Evolutionary conservation across 1,140 invertebrate species (phyloP).

Genomic region (Drosophila fuyamai): DNA sequence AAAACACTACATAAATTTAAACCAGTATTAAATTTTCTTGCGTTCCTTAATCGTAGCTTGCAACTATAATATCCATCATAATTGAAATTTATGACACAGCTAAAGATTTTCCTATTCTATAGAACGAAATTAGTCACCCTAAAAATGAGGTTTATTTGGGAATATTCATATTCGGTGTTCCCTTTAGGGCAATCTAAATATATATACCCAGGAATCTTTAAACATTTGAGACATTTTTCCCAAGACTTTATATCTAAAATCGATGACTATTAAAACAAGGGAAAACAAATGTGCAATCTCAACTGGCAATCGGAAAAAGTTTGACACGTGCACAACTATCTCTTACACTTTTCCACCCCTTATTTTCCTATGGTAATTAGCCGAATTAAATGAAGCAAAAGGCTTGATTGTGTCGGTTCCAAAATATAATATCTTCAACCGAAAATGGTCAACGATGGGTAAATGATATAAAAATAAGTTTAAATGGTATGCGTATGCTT

Average conservation of each 20-base stretch:
- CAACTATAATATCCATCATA: too few relatives aligned
- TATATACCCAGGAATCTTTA: too few relatives aligned
- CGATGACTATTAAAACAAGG: neutral
- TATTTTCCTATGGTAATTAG: constrained; percentile 54
- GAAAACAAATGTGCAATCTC: constrained; percentile 4
- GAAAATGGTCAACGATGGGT: neutral
- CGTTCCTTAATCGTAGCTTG: too few relatives aligned
- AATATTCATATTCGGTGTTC: too few relatives aligned
- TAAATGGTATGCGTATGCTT: constrained; percentile 1
- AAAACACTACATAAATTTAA: too few relatives aligned
- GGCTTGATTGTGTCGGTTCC: constrained; percentile 51
- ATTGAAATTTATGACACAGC: too few relatives aligned
- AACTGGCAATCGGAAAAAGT: constrained; percentile 22
- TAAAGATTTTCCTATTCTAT: too few relatives aligned
- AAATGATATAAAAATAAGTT: neutral
- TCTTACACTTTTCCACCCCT: neutral
- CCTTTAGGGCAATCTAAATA: too few relatives aligned
- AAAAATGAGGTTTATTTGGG: too few relatives aligned
- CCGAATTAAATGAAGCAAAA: constrained; percentile 65
- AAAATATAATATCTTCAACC: constrained; percentile 19
- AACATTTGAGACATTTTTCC: neutral
- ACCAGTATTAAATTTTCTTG: too few relatives aligned
- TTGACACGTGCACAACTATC: constrained; percentile 27
- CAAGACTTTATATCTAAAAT: too few relatives aligned
- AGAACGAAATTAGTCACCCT: too few relatives aligned